Percentiles rank a stretch among this genome's conserved stretches.
Evolutionary conservation across 2,113 vertebrate genomes (phyloP).

Genomic region (Coreoperca whiteheadi): DNA sequence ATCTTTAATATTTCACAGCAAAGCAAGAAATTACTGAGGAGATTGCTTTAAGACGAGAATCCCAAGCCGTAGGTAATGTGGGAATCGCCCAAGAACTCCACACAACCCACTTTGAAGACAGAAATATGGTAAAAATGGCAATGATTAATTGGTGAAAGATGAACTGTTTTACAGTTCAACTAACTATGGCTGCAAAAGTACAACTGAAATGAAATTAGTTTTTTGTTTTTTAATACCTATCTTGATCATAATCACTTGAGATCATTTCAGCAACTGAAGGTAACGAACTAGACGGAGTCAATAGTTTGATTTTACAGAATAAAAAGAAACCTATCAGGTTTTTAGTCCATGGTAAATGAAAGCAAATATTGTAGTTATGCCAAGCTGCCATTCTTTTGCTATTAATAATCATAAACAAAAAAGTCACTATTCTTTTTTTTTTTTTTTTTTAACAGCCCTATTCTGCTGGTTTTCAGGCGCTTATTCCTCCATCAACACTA

Average conservation of each 20-base stretch:
- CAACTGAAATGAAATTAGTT: not conserved
- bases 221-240: not conserved
- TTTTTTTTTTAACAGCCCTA: not conserved
- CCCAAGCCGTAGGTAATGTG: not conserved
- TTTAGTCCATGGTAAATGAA: conserved; percentile 25
- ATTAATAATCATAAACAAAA: conserved; percentile 23
- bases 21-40: not conserved
- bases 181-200: not conserved
- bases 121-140: not conserved
- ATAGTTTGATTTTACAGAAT: not conserved
- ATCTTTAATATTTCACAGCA: conserved; percentile 1
- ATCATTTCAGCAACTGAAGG: not conserved
- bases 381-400: conserved; percentile 32
- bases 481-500: conserved; percentile 42
- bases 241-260: not conserved
- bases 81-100: not conserved
- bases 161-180: not conserved
- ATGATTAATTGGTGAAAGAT: not conserved
- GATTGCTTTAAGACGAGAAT: conserved; percentile 24
- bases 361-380: conserved; percentile 40
- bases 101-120: not conserved
- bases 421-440: not conserved
- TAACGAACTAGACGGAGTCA: not conserved
- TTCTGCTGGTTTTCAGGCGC: conserved; percentile 27
- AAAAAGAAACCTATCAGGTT: not conserved